A percentile compares a stretch with the other conserved stretches of the same genome.
Conservation (phyloP, 2,113 vertebrate genomes). For the Catharus minimus region DNA sequence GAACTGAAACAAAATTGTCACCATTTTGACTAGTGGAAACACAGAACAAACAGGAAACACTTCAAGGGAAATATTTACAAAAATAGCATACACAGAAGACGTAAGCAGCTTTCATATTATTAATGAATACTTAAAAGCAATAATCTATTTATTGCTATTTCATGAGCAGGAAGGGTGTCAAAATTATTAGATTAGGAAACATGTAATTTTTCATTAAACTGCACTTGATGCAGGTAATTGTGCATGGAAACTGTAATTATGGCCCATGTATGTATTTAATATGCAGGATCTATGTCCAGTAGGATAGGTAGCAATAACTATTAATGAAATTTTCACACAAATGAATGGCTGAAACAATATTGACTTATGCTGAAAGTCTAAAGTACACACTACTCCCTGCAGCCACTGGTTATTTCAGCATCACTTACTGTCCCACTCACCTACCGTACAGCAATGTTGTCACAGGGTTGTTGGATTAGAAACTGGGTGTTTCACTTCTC, state of each 20-base stretch:
- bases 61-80: constrained; percentile 28
- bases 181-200: neutral
- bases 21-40: neutral
- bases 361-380: neutral
- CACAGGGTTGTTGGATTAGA: neutral
- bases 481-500: neutral
- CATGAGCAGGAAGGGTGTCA: neutral
- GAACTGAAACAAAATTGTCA: constrained; percentile 27
- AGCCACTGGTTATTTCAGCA: neutral
- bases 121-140: neutral
- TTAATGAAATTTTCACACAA: neutral
- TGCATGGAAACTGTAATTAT: neutral
- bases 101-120: neutral
- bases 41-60: constrained; percentile 16
- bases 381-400: neutral
- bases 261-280: neutral
- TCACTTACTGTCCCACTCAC: neutral
- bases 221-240: neutral
- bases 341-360: neutral
- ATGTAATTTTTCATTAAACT: neutral
- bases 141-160: neutral
- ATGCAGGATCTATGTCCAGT: neutral
- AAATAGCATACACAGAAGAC: neutral
- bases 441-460: neutral
- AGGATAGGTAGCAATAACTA: neutral